Conservation (phyloP, 2,113 vertebrate species). For the Eolophus roseicapilla region DNA sequence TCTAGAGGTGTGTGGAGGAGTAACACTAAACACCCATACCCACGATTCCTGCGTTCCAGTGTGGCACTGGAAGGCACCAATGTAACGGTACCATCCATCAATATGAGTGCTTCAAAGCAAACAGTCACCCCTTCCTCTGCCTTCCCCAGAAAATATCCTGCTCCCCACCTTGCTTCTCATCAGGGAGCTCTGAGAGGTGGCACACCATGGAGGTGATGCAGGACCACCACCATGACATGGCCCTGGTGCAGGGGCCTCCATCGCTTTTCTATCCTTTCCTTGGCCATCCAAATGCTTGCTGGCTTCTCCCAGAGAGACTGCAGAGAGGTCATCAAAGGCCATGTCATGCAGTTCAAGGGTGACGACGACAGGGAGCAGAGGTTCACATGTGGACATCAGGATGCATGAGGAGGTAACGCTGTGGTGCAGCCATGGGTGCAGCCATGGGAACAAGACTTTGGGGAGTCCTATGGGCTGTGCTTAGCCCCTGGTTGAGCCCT, state of each 20-base stretch:
- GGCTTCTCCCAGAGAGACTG: background rate
- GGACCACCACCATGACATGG: rapidly evolving
- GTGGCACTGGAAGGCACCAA: background rate
- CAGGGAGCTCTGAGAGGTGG: background rate
- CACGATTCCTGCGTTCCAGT: rapidly evolving
- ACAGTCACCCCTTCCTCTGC: background rate
- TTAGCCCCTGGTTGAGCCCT: background rate
- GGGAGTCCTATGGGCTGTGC: background rate
- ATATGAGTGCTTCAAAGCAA: background rate
- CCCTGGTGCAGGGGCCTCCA: background rate
- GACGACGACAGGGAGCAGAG: rapidly evolving
- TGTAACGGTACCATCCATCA: rapidly evolving
- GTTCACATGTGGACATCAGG: rapidly evolving
- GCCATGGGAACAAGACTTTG: background rate
- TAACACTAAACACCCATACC: rapidly evolving
- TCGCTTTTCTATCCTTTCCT: background rate
- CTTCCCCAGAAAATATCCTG: background rate
- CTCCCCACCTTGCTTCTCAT: background rate
- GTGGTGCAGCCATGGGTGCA: rapidly evolving
- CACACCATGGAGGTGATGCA: background rate
- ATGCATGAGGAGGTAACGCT: rapidly evolving
- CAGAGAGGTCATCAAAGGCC: background rate
- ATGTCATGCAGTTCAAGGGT: background rate
- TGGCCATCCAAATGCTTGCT: background rate
- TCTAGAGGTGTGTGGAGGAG: background rate